Evolutionary conservation across 2,113 vertebrate genomes (phyloP).

Genomic region (Jaculus jaculus): DNA sequence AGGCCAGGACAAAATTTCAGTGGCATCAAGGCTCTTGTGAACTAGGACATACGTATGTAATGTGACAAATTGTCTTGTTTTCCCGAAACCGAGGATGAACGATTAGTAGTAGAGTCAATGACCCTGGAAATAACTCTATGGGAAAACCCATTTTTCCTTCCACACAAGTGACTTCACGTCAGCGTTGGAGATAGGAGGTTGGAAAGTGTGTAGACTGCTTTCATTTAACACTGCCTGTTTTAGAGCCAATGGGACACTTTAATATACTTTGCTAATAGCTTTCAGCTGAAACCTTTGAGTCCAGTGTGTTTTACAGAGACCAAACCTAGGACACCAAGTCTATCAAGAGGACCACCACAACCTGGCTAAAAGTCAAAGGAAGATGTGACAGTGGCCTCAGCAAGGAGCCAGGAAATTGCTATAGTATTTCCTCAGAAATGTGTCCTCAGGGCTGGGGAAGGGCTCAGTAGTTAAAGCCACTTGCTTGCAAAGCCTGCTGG

Average conservation of each 20-base stretch:
- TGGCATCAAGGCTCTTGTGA: background rate
- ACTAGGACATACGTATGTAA: background rate
- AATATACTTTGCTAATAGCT: background rate
- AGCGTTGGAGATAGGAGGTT: background rate
- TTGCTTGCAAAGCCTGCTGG: too few relatives aligned
- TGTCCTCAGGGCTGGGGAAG: background rate
- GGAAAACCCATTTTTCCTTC: background rate
- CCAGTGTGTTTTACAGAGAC: background rate
- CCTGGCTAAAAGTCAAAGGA: background rate
- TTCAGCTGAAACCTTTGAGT: background rate
- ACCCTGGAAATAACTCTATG: background rate
- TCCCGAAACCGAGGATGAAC: background rate
- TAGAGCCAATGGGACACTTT: background rate
- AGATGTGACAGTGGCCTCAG: background rate
- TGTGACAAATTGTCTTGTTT: background rate
- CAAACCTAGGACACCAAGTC: background rate
- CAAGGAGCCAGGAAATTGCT: background rate
- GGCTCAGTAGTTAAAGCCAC: too few relatives aligned
- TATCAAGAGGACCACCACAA: background rate
- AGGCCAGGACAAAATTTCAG: background rate
- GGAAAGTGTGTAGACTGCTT: background rate
- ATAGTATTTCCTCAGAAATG: background rate
- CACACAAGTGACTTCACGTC: background rate
- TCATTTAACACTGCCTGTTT: background rate
- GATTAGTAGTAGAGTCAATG: background rate